phyloP scores from a whole-genome alignment of 2,888 invertebrate genomes.

The Athripsodes cinereus region DNA sequence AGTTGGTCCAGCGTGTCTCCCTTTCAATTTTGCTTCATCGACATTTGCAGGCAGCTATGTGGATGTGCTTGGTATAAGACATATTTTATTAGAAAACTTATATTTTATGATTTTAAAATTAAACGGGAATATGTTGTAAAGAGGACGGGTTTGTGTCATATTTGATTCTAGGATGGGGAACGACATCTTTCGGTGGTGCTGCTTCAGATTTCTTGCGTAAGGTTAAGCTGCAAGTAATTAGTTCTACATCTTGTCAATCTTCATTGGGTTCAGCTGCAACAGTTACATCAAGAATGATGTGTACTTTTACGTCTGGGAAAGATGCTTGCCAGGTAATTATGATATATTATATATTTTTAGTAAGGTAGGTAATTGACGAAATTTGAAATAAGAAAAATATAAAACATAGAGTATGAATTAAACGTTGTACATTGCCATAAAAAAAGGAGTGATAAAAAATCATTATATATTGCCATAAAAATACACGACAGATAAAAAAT shows the following conservation, averaged over 20 bases:
- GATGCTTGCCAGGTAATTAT: conserved; percentile 54
- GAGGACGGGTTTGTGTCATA: too few relatives aligned
- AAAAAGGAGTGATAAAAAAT: too few relatives aligned
- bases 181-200: conserved; percentile 43
- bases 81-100: too few relatives aligned
- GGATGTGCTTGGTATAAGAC: conserved; percentile 43
- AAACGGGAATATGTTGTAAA: too few relatives aligned
- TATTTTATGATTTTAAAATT: too few relatives aligned
- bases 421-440: too few relatives aligned
- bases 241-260: conserved; percentile 38
- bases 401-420: too few relatives aligned
- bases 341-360: too few relatives aligned
- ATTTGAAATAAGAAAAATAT: too few relatives aligned
- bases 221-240: conserved; percentile 48
- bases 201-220: conserved; percentile 45
- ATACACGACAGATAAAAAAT: too few relatives aligned
- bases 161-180: conserved; percentile 55
- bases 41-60: conserved; percentile 38
- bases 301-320: conserved; percentile 46
- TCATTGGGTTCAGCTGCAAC: conserved; percentile 28
- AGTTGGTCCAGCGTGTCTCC: conserved; percentile 60
- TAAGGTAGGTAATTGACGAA: too few relatives aligned
- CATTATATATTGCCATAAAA: too few relatives aligned
- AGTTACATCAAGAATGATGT: conserved; percentile 38
- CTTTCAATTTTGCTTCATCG: conserved; percentile 43